These are phyloP conservation scores for Malurus cyaneus DNA, from an alignment of 2,113 vertebrate species.

Conservation along the genomic window DNA sequence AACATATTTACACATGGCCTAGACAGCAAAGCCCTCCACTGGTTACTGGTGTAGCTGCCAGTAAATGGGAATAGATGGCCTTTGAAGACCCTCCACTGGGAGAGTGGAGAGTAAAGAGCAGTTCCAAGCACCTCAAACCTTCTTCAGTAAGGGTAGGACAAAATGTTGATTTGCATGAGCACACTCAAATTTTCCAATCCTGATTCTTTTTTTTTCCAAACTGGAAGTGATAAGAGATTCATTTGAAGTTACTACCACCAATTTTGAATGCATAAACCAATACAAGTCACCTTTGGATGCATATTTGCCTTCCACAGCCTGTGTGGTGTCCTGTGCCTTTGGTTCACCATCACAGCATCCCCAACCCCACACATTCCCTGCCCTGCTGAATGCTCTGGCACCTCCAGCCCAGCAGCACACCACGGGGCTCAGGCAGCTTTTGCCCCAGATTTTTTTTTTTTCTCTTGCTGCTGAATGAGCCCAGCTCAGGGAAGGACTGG, in stretches of 20 bases:
- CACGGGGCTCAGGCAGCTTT: not conserved
- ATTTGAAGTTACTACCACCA: not conserved
- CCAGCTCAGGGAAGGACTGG: not conserved
- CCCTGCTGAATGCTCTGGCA: fast-evolving
- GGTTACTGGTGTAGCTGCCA: not conserved
- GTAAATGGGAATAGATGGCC: fast-evolving
- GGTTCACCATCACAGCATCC: fast-evolving
- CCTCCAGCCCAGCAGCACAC: not conserved
- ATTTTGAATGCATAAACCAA: not conserved
- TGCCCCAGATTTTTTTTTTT: not conserved
- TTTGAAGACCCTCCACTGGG: not conserved
- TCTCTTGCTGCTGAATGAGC: not conserved
- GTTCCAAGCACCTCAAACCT: not conserved
- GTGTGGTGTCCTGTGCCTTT: not conserved
- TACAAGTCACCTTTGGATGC: not conserved
- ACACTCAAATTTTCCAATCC: not conserved
- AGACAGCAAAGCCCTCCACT: not conserved
- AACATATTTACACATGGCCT: not conserved
- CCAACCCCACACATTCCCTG: not conserved
- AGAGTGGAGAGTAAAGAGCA: not conserved
- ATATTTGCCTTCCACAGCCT: not conserved
- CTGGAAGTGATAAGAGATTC: not conserved
- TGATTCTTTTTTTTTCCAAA: not conserved
- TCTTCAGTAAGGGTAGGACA: not conserved
- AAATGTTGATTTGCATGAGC: not conserved